Evolutionary conservation across 2,797 vertebrate genomes (phyloP).

Genomic region (Fratercula arctica): DNA sequence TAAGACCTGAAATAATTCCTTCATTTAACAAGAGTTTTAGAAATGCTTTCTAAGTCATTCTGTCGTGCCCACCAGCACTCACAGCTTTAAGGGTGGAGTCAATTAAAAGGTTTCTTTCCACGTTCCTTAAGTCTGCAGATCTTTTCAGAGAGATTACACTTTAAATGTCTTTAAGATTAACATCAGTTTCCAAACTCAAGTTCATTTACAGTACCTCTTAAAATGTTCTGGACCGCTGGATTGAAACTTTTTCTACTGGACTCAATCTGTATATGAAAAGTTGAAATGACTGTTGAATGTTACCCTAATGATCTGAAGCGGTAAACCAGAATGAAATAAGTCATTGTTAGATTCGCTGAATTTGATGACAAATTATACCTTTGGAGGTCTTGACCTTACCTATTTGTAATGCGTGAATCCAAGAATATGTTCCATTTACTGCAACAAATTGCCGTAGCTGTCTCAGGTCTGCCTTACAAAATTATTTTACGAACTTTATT

Average conservation of each 20-base stretch:
- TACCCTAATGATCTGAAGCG: neutral
- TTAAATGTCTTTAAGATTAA: neutral
- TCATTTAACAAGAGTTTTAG: neutral
- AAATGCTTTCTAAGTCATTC: neutral
- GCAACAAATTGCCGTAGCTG: conserved; percentile 3
- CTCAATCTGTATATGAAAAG: conserved; percentile 17
- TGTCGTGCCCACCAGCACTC: neutral
- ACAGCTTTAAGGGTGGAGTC: neutral
- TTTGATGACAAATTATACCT: conserved; percentile 5
- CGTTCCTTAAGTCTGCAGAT: neutral
- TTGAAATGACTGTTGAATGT: conserved; percentile 15
- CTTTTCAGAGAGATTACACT: neutral
- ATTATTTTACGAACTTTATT: neutral
- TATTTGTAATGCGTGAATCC: conserved; percentile 1
- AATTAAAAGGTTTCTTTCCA: neutral
- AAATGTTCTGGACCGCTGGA: conserved; percentile 26
- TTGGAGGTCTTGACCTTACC: conserved; percentile 8
- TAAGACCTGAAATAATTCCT: neutral
- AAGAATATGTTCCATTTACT: conserved; percentile 5
- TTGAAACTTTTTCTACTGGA: neutral
- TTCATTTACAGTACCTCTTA: neutral
- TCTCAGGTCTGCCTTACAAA: neutral
- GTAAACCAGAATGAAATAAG: conserved; percentile 45
- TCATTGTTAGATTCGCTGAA: conserved; percentile 21
- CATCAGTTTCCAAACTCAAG: conserved; percentile 3